A percentile compares a stretch with the other conserved stretches of the same genome.
Evolutionary conservation across 2,797 vertebrate genomes (phyloP).

Genomic region (Leuciscus waleckii): DNA sequence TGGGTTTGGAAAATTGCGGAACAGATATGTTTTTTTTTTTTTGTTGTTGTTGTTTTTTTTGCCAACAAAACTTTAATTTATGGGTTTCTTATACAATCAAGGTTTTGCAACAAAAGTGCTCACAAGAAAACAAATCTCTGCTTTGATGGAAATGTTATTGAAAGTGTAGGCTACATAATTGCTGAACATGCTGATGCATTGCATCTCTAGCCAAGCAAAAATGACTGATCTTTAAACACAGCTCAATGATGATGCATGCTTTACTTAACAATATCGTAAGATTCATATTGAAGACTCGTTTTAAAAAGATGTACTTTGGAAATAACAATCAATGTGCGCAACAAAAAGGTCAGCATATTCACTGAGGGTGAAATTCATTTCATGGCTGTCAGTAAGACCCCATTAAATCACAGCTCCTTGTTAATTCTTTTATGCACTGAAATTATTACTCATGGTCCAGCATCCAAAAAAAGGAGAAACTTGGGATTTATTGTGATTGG

Average conservation of each 20-base stretch:
- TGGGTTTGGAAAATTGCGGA: constrained; percentile 15
- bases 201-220: constrained; percentile 20
- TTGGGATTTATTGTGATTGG: constrained; percentile 24
- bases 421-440: constrained; percentile 68
- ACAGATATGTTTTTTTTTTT: neutral
- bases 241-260: constrained; percentile 22
- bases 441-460: constrained; percentile 57
- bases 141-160: constrained; percentile 14
- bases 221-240: constrained; percentile 29
- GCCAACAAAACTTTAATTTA: constrained; percentile 6
- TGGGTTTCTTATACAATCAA: neutral
- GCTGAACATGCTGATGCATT: constrained; percentile 37
- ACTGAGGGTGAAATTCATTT: constrained; percentile 68
- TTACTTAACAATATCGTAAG: constrained; percentile 12
- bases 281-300: constrained; percentile 10
- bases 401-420: constrained; percentile 60
- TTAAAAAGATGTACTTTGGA: constrained; percentile 72
- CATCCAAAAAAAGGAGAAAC: neutral
- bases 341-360: constrained; percentile 74
- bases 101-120: neutral
- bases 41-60: neutral
- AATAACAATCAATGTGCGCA: constrained; percentile 72
- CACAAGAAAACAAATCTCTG: neutral
- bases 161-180: constrained; percentile 11
- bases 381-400: constrained; percentile 54